These are phyloP conservation scores for Cloeon dipterum DNA, from an alignment of 2,888 invertebrate genomes.

Conservation along the genomic window DNA sequence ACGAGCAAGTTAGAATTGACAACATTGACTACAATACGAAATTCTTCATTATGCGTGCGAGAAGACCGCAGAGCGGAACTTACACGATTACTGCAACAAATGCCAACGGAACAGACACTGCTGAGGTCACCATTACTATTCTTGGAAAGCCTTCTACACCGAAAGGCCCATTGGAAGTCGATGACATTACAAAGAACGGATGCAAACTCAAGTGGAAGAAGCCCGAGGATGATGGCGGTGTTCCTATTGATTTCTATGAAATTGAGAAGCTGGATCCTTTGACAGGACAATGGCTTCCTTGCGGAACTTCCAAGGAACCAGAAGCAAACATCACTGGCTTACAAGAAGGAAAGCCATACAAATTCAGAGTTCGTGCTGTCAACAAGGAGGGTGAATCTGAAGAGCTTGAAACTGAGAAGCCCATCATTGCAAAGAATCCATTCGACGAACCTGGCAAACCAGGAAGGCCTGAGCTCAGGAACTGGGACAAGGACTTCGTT, in stretches of 20 bases:
- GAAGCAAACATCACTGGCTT: constrained; percentile 65
- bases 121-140: constrained; percentile 73
- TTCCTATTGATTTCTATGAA: constrained; percentile 82
- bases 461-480: constrained; percentile 65
- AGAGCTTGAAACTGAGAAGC: constrained; percentile 77
- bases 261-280: constrained; percentile 87
- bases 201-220: constrained; percentile 83
- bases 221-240: constrained; percentile 88
- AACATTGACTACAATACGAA: constrained; percentile 80
- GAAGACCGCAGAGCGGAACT: constrained; percentile 61
- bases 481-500: constrained; percentile 94
- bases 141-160: constrained; percentile 27
- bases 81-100: constrained; percentile 80
- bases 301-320: constrained; percentile 65
- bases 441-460: constrained; percentile 88
- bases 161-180: constrained; percentile 65
- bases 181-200: constrained; percentile 75
- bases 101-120: constrained; percentile 77
- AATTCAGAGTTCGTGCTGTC: constrained; percentile 93
- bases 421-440: constrained; percentile 96
- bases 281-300: constrained; percentile 83
- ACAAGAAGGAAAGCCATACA: constrained; percentile 89
- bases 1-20: constrained; percentile 37
- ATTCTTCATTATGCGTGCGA: constrained; percentile 62
- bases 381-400: constrained; percentile 98